These are phyloP conservation scores for Lutraria lutraria DNA, from an alignment of 2,888 invertebrate genomes.

Conservation along the genomic window DNA sequence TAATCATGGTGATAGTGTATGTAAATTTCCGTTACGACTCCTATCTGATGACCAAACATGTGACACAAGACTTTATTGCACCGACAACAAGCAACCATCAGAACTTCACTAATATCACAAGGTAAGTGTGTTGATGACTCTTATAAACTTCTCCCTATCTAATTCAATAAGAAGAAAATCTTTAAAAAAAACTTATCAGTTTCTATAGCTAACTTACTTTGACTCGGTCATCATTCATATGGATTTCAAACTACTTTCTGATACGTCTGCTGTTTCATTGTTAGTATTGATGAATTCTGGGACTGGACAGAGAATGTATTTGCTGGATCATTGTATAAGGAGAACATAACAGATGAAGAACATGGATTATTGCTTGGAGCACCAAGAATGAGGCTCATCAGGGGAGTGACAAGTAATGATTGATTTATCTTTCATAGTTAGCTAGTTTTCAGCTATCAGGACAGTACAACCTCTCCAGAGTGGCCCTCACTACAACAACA, in stretches of 20 bases:
- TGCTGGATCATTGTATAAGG: constrained; percentile 71
- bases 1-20: constrained; percentile 79
- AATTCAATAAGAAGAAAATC: not conserved
- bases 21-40: constrained; percentile 73
- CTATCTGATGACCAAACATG: constrained; percentile 69
- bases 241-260: no score
- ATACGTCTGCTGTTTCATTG: constrained; percentile 5
- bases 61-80: constrained; percentile 71
- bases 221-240: no score
- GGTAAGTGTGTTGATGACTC: constrained; percentile 44
- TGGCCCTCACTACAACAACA: no score
- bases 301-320: constrained; percentile 78
- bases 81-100: constrained; percentile 50
- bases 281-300: constrained; percentile 79
- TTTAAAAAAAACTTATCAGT: not conserved
- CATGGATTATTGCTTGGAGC: constrained; percentile 80
- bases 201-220: not conserved
- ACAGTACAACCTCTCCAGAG: no score
- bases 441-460: not conserved
- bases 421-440: not conserved
- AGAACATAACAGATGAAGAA: constrained; percentile 70
- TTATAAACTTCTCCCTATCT: not conserved
- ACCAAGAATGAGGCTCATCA: constrained; percentile 78
- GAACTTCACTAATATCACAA: constrained; percentile 73
- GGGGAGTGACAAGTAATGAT: constrained; percentile 73